Evolutionary conservation across 2,888 invertebrate species (phyloP).

Genomic region (Ceraclea dissimilis): DNA sequence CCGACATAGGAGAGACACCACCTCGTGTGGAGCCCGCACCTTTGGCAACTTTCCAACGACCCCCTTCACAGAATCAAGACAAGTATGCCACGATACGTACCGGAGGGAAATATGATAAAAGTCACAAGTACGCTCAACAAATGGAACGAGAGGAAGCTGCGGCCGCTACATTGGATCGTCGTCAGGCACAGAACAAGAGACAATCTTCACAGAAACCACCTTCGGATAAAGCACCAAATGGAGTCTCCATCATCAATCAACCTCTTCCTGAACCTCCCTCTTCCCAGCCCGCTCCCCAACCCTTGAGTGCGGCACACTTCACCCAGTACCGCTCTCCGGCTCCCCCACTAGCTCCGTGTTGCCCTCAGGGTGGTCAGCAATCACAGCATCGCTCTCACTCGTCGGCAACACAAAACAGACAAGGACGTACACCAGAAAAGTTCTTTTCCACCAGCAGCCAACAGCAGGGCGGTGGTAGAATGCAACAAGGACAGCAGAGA

Average conservation of each 20-base stretch:
- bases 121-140: slow-evolving; percentile 25
- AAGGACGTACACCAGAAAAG: slow-evolving; percentile 27
- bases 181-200: slow-evolving; percentile 27
- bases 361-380: slow-evolving; percentile 23
- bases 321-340: slow-evolving; percentile 50
- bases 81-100: slow-evolving; percentile 45
- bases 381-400: slow-evolving; percentile 11
- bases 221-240: slow-evolving; percentile 24
- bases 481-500: slow-evolving; percentile 7
- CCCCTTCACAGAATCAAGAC: slow-evolving; percentile 29
- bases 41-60: slow-evolving; percentile 21
- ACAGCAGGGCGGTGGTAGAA: slow-evolving; percentile 19
- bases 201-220: slow-evolving; percentile 24
- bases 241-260: slow-evolving; percentile 38
- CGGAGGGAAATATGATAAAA: slow-evolving; percentile 25
- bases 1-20: slow-evolving; percentile 22
- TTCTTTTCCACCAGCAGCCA: slow-evolving; percentile 26
- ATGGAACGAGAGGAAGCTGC: slow-evolving; percentile 25
- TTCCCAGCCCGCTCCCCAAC: slow-evolving; percentile 32
- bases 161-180: slow-evolving; percentile 16
- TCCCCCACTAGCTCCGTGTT: slow-evolving; percentile 27
- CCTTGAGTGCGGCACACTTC: slow-evolving; percentile 42
- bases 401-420: slow-evolving; percentile 24
- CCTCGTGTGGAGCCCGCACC: slow-evolving; percentile 22
- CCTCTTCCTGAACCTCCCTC: slow-evolving; percentile 40